phyloP scores from a whole-genome alignment of 30 jellyfish, hydroid and myxozoan genomes.

The Clytia hemisphaerica region DNA sequence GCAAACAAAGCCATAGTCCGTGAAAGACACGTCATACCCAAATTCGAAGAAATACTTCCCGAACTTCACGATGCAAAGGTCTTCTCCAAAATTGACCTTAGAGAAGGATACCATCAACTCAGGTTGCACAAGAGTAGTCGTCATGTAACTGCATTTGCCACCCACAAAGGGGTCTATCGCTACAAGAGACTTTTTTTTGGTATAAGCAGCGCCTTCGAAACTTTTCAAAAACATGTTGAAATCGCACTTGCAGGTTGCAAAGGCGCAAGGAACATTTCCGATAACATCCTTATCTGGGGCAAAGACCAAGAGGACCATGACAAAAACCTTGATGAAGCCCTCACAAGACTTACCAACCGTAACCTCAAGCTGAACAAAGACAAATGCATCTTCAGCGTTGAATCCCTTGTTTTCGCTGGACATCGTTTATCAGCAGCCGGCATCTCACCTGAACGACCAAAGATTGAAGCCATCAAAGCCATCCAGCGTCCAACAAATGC shows the following conservation, averaged over 20 bases:
- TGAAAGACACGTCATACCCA: too few species aligned
- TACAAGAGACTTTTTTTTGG: conserved; percentile 25
- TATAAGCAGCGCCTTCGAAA: conserved; percentile 7
- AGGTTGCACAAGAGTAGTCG: too few species aligned
- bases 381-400: conserved; percentile 47
- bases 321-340: conserved; percentile 19
- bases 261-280: conserved; percentile 13
- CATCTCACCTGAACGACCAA: conserved; percentile 28
- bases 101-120: too few species aligned
- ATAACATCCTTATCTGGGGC: conserved; percentile 25
- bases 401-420: conserved; percentile 36
- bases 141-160: too few species aligned
- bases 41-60: too few species aligned
- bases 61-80: too few species aligned
- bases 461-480: conserved; percentile 24
- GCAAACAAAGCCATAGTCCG: conserved; percentile 28
- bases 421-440: conserved; percentile 28
- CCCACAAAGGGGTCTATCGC: conserved; percentile 15
- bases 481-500: conserved; percentile 46
- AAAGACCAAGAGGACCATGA: conserved; percentile 10
- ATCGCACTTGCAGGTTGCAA: conserved; percentile 6
- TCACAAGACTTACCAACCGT: conserved; percentile 4
- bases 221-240: conserved; percentile 19
- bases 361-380: conserved; percentile 22
- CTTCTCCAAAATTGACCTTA: too few species aligned